phyloP scores from a whole-genome alignment of 2,113 vertebrate genomes.

The Lophius piscatorius region DNA sequence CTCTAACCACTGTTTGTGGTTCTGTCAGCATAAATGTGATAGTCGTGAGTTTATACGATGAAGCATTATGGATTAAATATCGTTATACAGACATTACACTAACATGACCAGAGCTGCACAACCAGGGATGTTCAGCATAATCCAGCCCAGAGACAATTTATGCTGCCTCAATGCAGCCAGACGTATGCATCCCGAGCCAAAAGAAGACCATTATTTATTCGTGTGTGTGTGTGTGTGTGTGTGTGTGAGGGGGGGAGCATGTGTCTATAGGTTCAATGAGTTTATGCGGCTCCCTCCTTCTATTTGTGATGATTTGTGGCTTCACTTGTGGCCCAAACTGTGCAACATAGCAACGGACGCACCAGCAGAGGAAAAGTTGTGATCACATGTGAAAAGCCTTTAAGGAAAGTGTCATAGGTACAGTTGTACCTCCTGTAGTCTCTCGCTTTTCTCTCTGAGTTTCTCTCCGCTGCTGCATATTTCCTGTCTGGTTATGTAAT shows the following conservation, averaged over 20 bases:
- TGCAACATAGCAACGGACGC: slow-evolving; percentile 19
- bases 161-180: slow-evolving; percentile 21
- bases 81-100: no score
- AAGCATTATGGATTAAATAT: slow-evolving; percentile 33
- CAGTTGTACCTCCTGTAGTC: slow-evolving; percentile 34
- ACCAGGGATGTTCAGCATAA: slow-evolving; percentile 12
- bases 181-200: slow-evolving; percentile 42
- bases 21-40: background rate
- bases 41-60: slow-evolving; percentile 11
- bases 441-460: slow-evolving; percentile 25
- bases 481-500: slow-evolving; percentile 79
- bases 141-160: slow-evolving; percentile 17
- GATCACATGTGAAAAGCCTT: slow-evolving; percentile 64
- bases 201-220: slow-evolving; percentile 66
- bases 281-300: slow-evolving; percentile 45
- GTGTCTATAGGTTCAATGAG: slow-evolving; percentile 50
- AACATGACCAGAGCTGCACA: background rate
- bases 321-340: slow-evolving; percentile 24
- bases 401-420: slow-evolving; percentile 60
- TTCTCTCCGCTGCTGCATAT: slow-evolving; percentile 53
- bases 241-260: slow-evolving; percentile 26
- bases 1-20: background rate
- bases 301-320: no score
- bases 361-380: slow-evolving; percentile 32
- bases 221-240: slow-evolving; percentile 1